Conservation (phyloP, 2,888 invertebrate species). For the Nematopogon swammerdamellus region DNA sequence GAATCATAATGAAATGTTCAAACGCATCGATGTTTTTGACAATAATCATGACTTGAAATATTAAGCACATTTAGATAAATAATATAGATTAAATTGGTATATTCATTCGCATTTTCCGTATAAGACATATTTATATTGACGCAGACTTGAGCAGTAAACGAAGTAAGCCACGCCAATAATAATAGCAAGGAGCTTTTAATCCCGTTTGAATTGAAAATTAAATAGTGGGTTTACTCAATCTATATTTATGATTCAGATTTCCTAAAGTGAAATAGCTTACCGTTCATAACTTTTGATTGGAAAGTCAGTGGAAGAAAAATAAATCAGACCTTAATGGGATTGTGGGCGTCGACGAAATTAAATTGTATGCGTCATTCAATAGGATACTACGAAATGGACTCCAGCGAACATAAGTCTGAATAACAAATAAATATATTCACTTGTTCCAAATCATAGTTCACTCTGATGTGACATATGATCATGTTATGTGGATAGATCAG, state of each 20-base stretch:
- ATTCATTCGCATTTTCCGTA: too few relatives aligned
- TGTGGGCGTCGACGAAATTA: constrained; percentile 13
- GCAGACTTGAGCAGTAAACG: too few relatives aligned
- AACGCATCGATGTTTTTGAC: too few relatives aligned
- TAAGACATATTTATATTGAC: too few relatives aligned
- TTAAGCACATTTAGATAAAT: too few relatives aligned
- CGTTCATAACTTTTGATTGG: background rate
- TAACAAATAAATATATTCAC: background rate
- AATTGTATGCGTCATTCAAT: background rate
- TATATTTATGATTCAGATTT: background rate
- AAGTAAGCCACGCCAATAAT: too few relatives aligned
- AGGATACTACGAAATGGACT: background rate
- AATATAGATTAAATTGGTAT: too few relatives aligned
- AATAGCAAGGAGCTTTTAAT: background rate
- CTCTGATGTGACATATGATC: background rate
- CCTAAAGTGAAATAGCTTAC: background rate
- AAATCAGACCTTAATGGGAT: constrained; percentile 13
- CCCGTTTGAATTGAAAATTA: background rate
- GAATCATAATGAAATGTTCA: too few relatives aligned
- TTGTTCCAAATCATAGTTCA: background rate
- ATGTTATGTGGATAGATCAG: too few relatives aligned
- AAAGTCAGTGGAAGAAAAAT: constrained; percentile 1
- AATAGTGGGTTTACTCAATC: background rate
- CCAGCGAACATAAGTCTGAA: background rate
- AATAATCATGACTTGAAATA: too few relatives aligned